phyloP scores from a whole-genome alignment of 64 coral and sea anemone genomes.

The Montipora foliosa region DNA sequence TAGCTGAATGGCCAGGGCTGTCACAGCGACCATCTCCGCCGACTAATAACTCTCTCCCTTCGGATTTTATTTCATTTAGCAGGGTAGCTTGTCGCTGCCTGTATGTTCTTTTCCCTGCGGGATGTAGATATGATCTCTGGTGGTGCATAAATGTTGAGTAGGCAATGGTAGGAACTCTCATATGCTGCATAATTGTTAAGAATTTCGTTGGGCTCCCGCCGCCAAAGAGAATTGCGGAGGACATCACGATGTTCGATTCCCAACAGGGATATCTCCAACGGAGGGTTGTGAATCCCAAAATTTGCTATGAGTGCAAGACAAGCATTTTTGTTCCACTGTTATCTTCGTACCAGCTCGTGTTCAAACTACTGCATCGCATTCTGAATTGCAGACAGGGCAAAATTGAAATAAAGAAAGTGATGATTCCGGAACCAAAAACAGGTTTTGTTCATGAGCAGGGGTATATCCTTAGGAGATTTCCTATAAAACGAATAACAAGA shows the following conservation, averaged over 20 bases:
- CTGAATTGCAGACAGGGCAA: slow-evolving; percentile 7
- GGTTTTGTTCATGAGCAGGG: neutral
- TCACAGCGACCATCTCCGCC: slow-evolving; percentile 20
- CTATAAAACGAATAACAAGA: neutral
- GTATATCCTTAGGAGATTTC: neutral
- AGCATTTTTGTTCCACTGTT: slow-evolving; percentile 17
- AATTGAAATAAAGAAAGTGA: slow-evolving; percentile 14
- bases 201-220: slow-evolving; percentile 42
- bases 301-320: neutral
- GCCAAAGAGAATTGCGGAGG: slow-evolving; percentile 33
- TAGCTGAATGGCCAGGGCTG: slow-evolving; percentile 25
- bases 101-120: slow-evolving; percentile 22
- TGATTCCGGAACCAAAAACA: slow-evolving; percentile 37
- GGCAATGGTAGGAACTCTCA: slow-evolving; percentile 27
- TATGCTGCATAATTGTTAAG: slow-evolving; percentile 38
- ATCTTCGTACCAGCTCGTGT: neutral
- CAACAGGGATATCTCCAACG: slow-evolving; percentile 38
- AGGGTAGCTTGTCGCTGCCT: slow-evolving; percentile 1
- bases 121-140: slow-evolving; percentile 41
- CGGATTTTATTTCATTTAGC: slow-evolving; percentile 4
- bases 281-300: slow-evolving; percentile 19
- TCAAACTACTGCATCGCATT: neutral
- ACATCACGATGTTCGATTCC: slow-evolving; percentile 21
- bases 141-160: slow-evolving; percentile 49
- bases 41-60: slow-evolving; percentile 11